These are phyloP conservation scores for Alfaro cultratus DNA, from an alignment of 2,797 vertebrate species.

Conservation along the genomic window DNA sequence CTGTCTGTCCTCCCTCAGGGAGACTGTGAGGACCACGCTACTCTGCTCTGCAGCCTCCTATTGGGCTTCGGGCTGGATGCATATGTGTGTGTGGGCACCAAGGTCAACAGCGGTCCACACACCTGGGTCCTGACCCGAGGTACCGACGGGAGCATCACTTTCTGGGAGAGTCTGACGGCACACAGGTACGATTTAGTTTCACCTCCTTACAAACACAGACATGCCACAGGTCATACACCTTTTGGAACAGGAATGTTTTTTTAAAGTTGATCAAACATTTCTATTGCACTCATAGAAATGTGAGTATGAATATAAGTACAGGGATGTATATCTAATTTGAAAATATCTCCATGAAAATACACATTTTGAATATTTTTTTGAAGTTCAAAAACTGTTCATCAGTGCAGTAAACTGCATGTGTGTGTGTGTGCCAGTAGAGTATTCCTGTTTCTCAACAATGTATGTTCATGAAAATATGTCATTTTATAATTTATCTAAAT, in stretches of 20 bases:
- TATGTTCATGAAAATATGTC: conserved; percentile 22
- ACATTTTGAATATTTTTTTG: neutral
- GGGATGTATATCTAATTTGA: neutral
- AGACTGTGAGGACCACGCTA: conserved; percentile 97
- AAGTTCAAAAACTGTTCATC: neutral
- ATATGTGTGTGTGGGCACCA: conserved; percentile 96
- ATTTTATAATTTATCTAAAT: neutral
- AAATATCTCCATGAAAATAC: neutral
- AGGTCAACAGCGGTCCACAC: conserved; percentile 88
- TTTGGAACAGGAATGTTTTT: neutral
- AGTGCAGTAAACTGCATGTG: neutral
- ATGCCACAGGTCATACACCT: neutral
- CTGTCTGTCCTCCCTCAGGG: conserved; percentile 79
- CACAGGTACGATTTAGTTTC: conserved; percentile 81
- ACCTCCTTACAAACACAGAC: neutral
- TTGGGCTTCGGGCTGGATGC: conserved; percentile 95
- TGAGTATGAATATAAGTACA: neutral
- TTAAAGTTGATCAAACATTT: too few relatives aligned
- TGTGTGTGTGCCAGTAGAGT: neutral
- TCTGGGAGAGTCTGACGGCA: conserved; percentile 96
- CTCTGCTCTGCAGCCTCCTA: conserved; percentile 93
- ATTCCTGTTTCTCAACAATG: conserved; percentile 24
- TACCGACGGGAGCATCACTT: conserved; percentile 89
- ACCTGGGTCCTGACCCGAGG: conserved; percentile 95
- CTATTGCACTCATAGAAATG: neutral